Base-by-base conservation (phyloP, 2,888 invertebrate genomes). In the Crossocerus cetratus region DNA sequence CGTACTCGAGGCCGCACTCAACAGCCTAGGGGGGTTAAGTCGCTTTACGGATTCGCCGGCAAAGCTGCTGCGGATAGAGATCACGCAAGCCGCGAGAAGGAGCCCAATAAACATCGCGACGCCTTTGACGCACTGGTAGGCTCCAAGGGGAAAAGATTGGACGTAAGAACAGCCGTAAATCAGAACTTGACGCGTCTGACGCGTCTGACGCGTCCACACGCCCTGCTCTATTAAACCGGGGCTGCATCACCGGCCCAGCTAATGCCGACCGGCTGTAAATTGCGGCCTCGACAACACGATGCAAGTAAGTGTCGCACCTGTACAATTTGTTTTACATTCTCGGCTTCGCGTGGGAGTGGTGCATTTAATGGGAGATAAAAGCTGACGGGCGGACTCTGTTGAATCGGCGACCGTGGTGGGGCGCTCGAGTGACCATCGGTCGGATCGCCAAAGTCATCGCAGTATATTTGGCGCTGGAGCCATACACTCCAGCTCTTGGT, bases 241-340 rank as follows among this genome's bases (percentile, higher is more conserved):
- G 32, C 32, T 32, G 32, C 32, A 8, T 32, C 32, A 32, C 32
- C 8, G 8, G 8, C 32, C 32, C 5, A 83, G 78, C 82, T 84
- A 83, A 86, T 83, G 80, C 83, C 80, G 78, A 69, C 79, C 83
- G 78, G 72, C 74, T 82, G 76, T 83, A 83, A 84, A 85, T 86
- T 85, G 83, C 80, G 63, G 74, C 82, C 83, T 81, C 75, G 74
- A 81, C 69, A 74, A 69, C n/a, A n/a, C 61, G 65, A 71, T 63
- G 22, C 69, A 45, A 21, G 60, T 22, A 32, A 55, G 21, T 55
- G n/a, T 14, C 49, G 49, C 43, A 43, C 8, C 42, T 18, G 49
- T 49, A 61, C 44, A 49, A 49, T 42, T 63, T 16, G 49, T 53
- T 53, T 54, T 11, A n/a, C 1, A 1, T 14, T n/a, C 32, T n/a